Conservation (phyloP, 2,888 invertebrate species). For the Blastobasis adustella region DNA sequence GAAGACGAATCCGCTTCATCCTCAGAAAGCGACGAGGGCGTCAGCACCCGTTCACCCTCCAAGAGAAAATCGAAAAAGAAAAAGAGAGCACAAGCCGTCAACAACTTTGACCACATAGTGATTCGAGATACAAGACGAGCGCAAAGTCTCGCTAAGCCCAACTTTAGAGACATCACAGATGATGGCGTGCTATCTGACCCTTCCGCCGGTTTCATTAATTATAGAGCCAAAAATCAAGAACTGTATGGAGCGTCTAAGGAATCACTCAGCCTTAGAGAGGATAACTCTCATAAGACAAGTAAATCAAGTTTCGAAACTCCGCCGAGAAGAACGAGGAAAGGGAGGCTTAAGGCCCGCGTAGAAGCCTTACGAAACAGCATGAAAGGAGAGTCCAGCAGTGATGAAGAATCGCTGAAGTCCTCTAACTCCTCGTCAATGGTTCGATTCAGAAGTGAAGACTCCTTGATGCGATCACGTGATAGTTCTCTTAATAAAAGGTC, state of each 20-base stretch:
- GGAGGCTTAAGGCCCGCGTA: slow-evolving; percentile 78
- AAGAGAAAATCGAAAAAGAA: slow-evolving; percentile 69
- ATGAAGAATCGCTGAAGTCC: slow-evolving; percentile 82
- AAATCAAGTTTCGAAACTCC: slow-evolving; percentile 68
- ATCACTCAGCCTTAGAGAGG: slow-evolving; percentile 53
- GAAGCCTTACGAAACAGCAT: slow-evolving; percentile 79
- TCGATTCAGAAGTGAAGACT: slow-evolving; percentile 81
- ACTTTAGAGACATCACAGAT: slow-evolving; percentile 51
- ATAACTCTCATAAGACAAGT: slow-evolving; percentile 48
- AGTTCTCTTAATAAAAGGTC: slow-evolving; percentile 78
- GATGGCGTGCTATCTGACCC: slow-evolving; percentile 76
- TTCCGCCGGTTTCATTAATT: slow-evolving; percentile 65
- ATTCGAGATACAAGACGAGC: slow-evolving; percentile 68
- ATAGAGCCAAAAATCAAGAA: slow-evolving; percentile 53
- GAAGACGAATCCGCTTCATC: slow-evolving; percentile 76
- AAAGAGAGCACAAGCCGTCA: slow-evolving; percentile 66
- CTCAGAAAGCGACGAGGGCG: slow-evolving; percentile 66
- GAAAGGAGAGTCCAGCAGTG: slow-evolving; percentile 79
- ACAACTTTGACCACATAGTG: slow-evolving; percentile 81
- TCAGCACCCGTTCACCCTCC: slow-evolving; percentile 53
- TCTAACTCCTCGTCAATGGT: slow-evolving; percentile 78
- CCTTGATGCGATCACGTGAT: slow-evolving; percentile 75
- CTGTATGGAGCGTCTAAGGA: slow-evolving; percentile 52
- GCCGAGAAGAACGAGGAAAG: slow-evolving; percentile 71
- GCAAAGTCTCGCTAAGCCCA: slow-evolving; percentile 62